Evolutionary conservation across 2,797 vertebrate genomes (phyloP).

Genomic region (Coregonus sp.): DNA sequence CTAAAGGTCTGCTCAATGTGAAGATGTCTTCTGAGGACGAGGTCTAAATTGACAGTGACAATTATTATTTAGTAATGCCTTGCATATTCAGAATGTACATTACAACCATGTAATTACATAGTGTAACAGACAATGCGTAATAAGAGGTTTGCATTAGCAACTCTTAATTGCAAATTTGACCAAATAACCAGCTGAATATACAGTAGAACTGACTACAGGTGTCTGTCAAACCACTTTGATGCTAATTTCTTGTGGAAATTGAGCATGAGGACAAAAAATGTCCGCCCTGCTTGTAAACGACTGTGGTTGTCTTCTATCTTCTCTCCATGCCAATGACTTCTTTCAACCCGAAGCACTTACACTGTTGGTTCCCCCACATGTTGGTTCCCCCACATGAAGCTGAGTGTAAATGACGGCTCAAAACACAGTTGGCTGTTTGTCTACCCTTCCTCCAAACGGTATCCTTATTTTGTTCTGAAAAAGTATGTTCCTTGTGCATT

Average conservation of each 20-base stretch:
- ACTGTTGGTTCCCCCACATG: neutral
- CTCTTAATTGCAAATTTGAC: neutral
- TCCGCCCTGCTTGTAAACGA: neutral
- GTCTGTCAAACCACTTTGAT: slow-evolving; percentile 29
- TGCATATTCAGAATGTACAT: neutral
- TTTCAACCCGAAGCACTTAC: slow-evolving; percentile 7
- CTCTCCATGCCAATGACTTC: neutral
- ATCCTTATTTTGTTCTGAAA: neutral
- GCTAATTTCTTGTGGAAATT: slow-evolving; percentile 17
- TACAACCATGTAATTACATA: neutral
- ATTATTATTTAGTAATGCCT: neutral
- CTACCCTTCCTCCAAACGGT: neutral
- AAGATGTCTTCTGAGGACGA: neutral
- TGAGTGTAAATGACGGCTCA: neutral
- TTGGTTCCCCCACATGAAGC: neutral
- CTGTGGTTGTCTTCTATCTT: neutral
- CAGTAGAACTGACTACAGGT: neutral
- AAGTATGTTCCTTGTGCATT: neutral
- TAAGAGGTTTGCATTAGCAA: neutral
- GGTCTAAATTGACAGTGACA: neutral
- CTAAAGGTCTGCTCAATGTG: neutral
- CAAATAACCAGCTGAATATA: neutral
- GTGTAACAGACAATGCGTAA: neutral
- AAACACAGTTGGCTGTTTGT: slow-evolving; percentile 9
- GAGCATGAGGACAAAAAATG: neutral